Evolutionary conservation across 2,113 vertebrate species (phyloP).

Genomic region (Acanthisitta chloris): DNA sequence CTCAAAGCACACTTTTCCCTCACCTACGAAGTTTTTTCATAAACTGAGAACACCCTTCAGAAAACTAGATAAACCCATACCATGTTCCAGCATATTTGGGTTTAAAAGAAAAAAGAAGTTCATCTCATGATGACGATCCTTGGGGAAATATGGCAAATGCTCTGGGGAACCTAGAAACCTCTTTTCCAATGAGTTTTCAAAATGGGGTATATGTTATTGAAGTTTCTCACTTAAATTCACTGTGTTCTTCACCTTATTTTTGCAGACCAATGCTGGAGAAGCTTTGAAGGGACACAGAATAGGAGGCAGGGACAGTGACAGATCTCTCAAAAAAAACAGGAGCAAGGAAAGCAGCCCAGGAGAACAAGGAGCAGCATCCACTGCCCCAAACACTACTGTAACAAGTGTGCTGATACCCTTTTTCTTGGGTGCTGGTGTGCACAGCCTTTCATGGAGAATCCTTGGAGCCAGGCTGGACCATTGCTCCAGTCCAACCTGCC

Average conservation of each 20-base stretch:
- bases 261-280: not conserved
- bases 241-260: not conserved
- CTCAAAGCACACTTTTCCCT: not conserved
- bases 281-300: accelerated
- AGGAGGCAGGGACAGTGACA: not conserved
- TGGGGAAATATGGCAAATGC: not conserved
- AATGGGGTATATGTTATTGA: not conserved
- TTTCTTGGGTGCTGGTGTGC: not conserved
- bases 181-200: not conserved
- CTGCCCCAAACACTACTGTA: not conserved
- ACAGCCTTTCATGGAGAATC: not conserved
- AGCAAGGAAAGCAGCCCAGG: not conserved
- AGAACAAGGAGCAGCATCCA: not conserved
- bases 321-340: not conserved
- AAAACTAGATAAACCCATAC: not conserved
- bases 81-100: not conserved
- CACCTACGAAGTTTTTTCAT: not conserved
- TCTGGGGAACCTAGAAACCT: not conserved
- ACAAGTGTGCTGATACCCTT: not conserved
- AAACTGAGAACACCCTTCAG: not conserved
- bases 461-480: not conserved
- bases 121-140: not conserved
- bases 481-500: not conserved
- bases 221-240: not conserved
- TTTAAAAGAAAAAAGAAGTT: not conserved